Evolutionary conservation across 2,113 vertebrate genomes (phyloP).

Genomic region (Lanius collurio): DNA sequence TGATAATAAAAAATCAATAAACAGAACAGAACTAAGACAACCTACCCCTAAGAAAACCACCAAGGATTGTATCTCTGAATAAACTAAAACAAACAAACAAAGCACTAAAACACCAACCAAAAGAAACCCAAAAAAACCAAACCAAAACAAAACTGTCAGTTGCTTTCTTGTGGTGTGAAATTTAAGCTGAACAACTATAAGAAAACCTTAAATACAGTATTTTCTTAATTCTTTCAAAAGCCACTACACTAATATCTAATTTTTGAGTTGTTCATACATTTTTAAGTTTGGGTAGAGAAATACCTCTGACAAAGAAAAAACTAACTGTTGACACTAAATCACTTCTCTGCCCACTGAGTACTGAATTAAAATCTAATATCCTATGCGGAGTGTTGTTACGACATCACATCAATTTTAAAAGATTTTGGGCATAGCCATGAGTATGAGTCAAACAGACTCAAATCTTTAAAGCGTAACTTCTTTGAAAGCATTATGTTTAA

Average conservation of each 20-base stretch:
- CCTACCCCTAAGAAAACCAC: accelerated
- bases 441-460: background rate
- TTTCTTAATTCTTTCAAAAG: background rate
- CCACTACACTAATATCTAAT: background rate
- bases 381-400: background rate
- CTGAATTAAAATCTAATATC: background rate
- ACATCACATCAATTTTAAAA: background rate
- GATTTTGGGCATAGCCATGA: background rate
- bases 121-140: accelerated
- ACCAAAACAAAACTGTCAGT: accelerated
- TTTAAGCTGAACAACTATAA: background rate
- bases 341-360: background rate
- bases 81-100: background rate
- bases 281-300: background rate
- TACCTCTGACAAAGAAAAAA: background rate
- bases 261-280: background rate
- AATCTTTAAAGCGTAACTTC: background rate
- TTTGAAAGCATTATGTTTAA: background rate
- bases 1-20: background rate
- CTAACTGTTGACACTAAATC: background rate
- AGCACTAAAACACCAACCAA: background rate
- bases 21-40: background rate
- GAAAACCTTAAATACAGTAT: background rate
- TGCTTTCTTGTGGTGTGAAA: background rate
- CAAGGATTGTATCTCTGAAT: background rate